phyloP scores from a whole-genome alignment of 2,797 vertebrate species.

The Bufotes viridis region DNA sequence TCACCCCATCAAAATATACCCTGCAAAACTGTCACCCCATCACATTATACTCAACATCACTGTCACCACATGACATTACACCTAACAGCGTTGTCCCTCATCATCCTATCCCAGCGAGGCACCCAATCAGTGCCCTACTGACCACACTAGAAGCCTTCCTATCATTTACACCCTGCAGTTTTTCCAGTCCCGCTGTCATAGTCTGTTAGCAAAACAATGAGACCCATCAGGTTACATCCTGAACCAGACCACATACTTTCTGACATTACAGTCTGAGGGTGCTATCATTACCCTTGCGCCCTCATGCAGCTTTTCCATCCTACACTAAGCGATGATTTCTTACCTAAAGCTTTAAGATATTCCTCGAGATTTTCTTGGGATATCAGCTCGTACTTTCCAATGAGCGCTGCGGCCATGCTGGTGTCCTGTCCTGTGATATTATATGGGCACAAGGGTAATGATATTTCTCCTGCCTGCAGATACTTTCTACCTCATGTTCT shows the following conservation, averaged over 20 bases:
- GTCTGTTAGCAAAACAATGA: too few relatives aligned
- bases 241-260: background rate
- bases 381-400: constrained; percentile 83
- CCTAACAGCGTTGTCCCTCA: background rate
- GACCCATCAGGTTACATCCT: too few relatives aligned
- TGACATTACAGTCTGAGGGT: background rate
- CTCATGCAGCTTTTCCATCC: background rate
- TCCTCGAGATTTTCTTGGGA: constrained; percentile 88
- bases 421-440: background rate
- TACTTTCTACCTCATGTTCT: constrained; percentile 29
- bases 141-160: background rate
- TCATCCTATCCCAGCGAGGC: background rate
- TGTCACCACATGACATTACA: background rate
- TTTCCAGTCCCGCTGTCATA: too few relatives aligned
- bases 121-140: background rate
- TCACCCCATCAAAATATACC: background rate
- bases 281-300: background rate
- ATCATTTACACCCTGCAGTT: background rate
- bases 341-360: constrained; percentile 87
- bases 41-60: background rate
- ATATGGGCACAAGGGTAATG: too few relatives aligned
- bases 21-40: background rate
- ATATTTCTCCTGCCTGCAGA: background rate
- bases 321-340: constrained; percentile 26
- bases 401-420: constrained; percentile 62